Percentiles rank a stretch among this genome's conserved stretches.
Evolutionary conservation across 2,113 vertebrate species (phyloP).

Genomic region (Calyptomena viridis): DNA sequence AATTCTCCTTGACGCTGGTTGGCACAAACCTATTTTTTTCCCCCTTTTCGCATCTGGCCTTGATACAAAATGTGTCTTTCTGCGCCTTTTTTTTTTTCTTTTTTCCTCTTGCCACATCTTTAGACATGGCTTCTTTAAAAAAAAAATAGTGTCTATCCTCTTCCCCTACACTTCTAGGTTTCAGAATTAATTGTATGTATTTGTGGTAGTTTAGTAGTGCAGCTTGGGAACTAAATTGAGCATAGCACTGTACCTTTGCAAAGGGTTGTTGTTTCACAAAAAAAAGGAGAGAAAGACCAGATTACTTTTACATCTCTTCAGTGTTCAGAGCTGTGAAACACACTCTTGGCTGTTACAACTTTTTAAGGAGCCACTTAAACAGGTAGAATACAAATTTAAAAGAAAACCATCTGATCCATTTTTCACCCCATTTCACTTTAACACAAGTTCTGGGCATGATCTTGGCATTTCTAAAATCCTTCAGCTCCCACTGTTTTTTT

Average conservation of each 20-base stretch:
- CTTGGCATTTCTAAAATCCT: not conserved
- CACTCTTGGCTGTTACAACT: not conserved
- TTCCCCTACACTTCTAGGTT: not conserved
- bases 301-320: not conserved
- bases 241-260: not conserved
- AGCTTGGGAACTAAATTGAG: not conserved
- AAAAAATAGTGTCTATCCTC: not conserved
- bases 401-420: not conserved
- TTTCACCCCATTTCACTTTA: not conserved
- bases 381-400: constrained; percentile 29
- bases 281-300: not conserved
- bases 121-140: not conserved
- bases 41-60: constrained; percentile 44
- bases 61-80: constrained; percentile 49
- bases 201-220: not conserved
- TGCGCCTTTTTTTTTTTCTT: not conserved
- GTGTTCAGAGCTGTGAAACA: not conserved
- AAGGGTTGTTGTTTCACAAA: not conserved
- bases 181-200: not conserved
- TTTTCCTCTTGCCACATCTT: not conserved
- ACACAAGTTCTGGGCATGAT: not conserved
- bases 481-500: not conserved
- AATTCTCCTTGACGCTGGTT: not conserved
- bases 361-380: not conserved
- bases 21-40: constrained; percentile 19